Evolutionary conservation across 2,113 vertebrate species (phyloP), one percentile per base, ranked within the genome.

Genomic region (Lathamus discolor): DNA sequence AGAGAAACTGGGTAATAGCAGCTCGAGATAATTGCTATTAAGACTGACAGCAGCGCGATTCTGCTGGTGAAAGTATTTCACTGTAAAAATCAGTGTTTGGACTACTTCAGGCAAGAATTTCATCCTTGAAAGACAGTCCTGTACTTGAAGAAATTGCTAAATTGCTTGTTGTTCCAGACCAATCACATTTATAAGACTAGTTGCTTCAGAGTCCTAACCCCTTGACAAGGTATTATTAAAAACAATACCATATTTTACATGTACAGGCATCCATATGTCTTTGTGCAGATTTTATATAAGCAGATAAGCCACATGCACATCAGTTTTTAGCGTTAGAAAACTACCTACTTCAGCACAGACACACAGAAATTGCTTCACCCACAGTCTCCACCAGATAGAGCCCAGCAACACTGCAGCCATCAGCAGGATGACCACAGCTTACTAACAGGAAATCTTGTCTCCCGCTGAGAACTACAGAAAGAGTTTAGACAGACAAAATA

Each of bases 131-230:
- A 93, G 52, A 62, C 57, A 92, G 83, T 28, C 31, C 41, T 62
- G 23, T 75, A 61, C 67, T 76, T 68, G 25, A 23, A 90, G 70
- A 74, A 92, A 95, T 81, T 93, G 94, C 54, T 80, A 81, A 92
- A 94, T 93, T 95, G 91, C 89, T 87, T 83, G 67, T 51, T 94
- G 67, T 91, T 96, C 87, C 94, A 96, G 49, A 97, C 63, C 5
- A 7, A 72, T 68, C 83, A 48, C n/a, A 82, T 81, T 74, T 75
- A 77, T 3, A 88, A 64, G 75, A 57, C 76, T 24, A 35, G 28
- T 7, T 75, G 64, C 72, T 90, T 90, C 66, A 63, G n/a, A 69
- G 37, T n/a, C 48, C 11, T n/a, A 91, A 93, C 39, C 18, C 23
- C 43, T 72, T 75, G 37, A 84, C 51, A 79, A 76, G 41, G 28